Evolutionary conservation across 2,797 vertebrate genomes (phyloP).

Genomic region (Vireo griseus): DNA sequence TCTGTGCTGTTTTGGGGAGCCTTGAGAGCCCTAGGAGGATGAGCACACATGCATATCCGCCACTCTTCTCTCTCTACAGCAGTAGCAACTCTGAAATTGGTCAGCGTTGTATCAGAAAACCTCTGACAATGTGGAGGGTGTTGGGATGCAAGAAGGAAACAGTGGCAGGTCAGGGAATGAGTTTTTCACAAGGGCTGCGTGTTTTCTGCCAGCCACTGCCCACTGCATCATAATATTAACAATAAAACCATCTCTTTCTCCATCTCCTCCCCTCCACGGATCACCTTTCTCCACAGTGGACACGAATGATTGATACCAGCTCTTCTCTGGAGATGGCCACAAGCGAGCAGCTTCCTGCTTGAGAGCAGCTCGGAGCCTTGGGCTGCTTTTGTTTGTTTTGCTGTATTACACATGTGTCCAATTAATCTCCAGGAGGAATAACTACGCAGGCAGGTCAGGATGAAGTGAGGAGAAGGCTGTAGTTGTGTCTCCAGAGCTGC

Average conservation of each 20-base stretch:
- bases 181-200: not conserved
- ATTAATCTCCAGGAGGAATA: not conserved
- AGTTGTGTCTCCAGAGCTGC: not conserved
- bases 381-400: not conserved
- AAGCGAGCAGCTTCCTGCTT: not conserved
- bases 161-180: not conserved
- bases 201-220: not conserved
- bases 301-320: not conserved
- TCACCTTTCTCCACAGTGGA: not conserved
- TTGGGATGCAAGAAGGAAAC: not conserved
- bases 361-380: not conserved
- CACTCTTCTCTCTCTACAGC: not conserved
- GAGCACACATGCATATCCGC: not conserved
- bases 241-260: not conserved
- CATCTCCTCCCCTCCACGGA: not conserved
- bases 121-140: not conserved
- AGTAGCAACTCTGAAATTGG: not conserved
- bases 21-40: not conserved
- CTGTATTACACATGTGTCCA: not conserved
- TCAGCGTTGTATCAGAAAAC: not conserved
- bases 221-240: not conserved
- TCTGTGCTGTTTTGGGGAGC: not conserved
- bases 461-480: not conserved
- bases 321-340: not conserved
- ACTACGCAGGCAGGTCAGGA: not conserved